These are phyloP conservation scores for Centropus bengalensis DNA, from an alignment of 2,113 vertebrate species.

Conservation along the genomic window DNA sequence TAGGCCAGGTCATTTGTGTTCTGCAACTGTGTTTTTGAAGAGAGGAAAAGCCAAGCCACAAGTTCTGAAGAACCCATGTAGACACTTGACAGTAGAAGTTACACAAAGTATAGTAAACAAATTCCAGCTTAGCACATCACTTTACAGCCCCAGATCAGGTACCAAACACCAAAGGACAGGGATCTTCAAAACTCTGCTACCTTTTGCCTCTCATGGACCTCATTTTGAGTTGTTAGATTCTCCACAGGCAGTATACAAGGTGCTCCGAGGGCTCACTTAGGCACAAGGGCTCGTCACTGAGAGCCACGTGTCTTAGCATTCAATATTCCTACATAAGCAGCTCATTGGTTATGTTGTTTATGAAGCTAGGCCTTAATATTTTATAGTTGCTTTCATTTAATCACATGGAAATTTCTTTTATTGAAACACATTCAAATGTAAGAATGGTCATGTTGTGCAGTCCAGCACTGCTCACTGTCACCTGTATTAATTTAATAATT, in stretches of 20 bases:
- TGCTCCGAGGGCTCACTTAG: not conserved
- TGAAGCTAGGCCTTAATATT: not conserved
- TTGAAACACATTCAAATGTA: not conserved
- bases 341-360: not conserved
- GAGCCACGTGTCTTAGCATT: not conserved
- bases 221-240: not conserved
- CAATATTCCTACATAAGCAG: not conserved
- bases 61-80: not conserved
- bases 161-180: not conserved
- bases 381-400: not conserved
- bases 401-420: not conserved
- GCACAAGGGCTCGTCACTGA: not conserved
- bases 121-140: not conserved
- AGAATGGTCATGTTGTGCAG: not conserved
- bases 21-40: not conserved
- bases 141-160: not conserved
- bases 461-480: not conserved
- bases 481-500: not conserved
- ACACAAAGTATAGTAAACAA: not conserved
- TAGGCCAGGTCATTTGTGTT: not conserved
- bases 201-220: not conserved
- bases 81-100: not conserved
- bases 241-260: not conserved
- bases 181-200: not conserved
- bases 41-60: accelerated